phyloP scores from a whole-genome alignment of 2,888 invertebrate species.

The Stenodera caucasica region DNA sequence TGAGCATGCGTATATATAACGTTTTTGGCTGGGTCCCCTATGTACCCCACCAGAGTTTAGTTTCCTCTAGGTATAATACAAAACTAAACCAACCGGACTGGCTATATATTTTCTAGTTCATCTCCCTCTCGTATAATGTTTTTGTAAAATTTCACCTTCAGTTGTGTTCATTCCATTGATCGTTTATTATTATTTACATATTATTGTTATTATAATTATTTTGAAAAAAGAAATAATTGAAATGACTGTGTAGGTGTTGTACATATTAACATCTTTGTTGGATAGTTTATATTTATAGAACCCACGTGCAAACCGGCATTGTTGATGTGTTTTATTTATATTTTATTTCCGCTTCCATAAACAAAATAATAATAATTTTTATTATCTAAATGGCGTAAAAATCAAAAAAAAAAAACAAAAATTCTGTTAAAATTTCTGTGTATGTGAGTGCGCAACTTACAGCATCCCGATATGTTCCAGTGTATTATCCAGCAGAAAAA shows the following conservation, averaged over 20 bases:
- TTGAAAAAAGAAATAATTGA: constrained; percentile 12
- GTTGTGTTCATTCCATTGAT: constrained; percentile 1
- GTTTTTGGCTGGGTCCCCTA: constrained; percentile 23
- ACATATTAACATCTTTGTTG: constrained; percentile 22
- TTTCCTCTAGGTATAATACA: constrained; percentile 6
- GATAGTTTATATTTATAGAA: constrained; percentile 36
- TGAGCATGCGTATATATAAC: constrained; percentile 20
- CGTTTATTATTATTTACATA: not conserved
- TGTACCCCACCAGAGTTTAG: constrained; percentile 21
- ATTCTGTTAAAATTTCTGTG: constrained; percentile 6
- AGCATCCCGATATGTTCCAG: constrained; percentile 67
- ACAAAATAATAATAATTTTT: constrained; percentile 5
- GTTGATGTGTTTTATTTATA: constrained; percentile 42
- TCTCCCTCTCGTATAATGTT: constrained; percentile 1
- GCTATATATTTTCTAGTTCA: constrained; percentile 5
- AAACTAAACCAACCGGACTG: constrained; percentile 7
- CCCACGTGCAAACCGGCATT: constrained; percentile 36
- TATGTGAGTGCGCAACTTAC: constrained; percentile 25
- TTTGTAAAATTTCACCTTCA: constrained; percentile 3
- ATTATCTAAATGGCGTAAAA: constrained; percentile 9
- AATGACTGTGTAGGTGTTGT: constrained; percentile 16
- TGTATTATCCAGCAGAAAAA: constrained; percentile 80
- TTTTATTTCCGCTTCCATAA: constrained; percentile 38
- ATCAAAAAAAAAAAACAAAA: constrained; percentile 7
- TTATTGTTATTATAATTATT: not conserved